Percentiles rank a stretch among this genome's conserved stretches.
These are phyloP conservation scores for Noctua fimbriata DNA, from an alignment of 2,888 invertebrate species.

Conservation along the genomic window DNA sequence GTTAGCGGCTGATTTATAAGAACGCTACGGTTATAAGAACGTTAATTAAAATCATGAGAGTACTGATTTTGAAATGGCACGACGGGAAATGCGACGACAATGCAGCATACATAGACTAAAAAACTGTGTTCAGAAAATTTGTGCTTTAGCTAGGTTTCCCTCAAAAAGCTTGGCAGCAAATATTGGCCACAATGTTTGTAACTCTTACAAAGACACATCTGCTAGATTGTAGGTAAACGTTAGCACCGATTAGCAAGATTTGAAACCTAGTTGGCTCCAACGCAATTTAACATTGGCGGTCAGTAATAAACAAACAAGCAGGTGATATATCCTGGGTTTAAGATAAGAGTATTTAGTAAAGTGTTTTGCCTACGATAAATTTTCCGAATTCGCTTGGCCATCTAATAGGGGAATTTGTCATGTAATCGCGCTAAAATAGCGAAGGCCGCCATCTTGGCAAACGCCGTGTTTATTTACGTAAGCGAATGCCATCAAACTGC, in stretches of 20 bases:
- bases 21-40: conserved; percentile 56
- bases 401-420: conserved; percentile 80
- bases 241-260: conserved; percentile 14
- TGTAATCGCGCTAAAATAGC: conserved; percentile 84
- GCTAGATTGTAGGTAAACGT: conserved; percentile 23
- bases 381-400: conserved; percentile 74
- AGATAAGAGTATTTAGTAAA: conserved; percentile 42
- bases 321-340: conserved; percentile 33
- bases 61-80: conserved; percentile 13
- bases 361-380: conserved; percentile 57
- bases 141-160: background rate
- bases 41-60: conserved; percentile 38
- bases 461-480: conserved; percentile 88
- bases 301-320: conserved; percentile 36
- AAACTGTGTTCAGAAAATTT: background rate
- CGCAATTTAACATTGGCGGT: conserved; percentile 7
- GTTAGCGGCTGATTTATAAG: conserved; percentile 83
- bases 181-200: conserved; percentile 20
- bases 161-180: conserved; percentile 18
- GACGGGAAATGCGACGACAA: background rate
- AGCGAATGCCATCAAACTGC: conserved; percentile 87
- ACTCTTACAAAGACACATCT: background rate
- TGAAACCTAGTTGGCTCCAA: conserved; percentile 38
- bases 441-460: conserved; percentile 90
- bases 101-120: background rate